Conservation (phyloP, 2,113 vertebrate species). For the Neogobius melanostomus region DNA sequence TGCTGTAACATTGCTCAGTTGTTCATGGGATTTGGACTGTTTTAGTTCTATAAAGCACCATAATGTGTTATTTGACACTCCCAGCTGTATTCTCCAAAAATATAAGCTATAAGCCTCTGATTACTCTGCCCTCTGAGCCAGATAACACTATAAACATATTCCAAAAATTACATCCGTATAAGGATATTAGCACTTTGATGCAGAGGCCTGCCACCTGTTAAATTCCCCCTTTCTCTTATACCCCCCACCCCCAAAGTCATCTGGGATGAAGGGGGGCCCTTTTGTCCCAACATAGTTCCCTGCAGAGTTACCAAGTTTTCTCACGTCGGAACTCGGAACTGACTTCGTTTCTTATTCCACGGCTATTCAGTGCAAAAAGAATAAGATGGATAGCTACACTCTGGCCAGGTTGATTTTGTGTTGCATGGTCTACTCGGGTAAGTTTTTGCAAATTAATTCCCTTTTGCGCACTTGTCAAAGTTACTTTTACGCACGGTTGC, state of each 20-base stretch:
- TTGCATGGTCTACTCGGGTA: slow-evolving; percentile 64
- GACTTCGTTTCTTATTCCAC: slow-evolving; percentile 45
- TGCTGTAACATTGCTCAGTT: slow-evolving; percentile 43
- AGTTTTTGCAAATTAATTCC: no score
- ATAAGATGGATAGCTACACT: slow-evolving; percentile 67
- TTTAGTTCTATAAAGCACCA: not conserved
- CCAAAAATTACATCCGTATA: no score
- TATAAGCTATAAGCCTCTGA: not conserved
- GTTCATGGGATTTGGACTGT: slow-evolving; percentile 25
- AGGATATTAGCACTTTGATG: slow-evolving; percentile 17
- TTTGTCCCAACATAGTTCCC: slow-evolving; percentile 76
- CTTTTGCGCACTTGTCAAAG: no score
- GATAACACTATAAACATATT: no score
- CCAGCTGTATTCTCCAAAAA: not conserved
- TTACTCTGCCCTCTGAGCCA: not conserved
- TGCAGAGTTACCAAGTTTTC: slow-evolving; percentile 76
- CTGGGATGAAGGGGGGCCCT: slow-evolving; percentile 71
- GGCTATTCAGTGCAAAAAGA: slow-evolving; percentile 45
- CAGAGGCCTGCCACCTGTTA: slow-evolving; percentile 58
- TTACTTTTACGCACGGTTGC: no score
- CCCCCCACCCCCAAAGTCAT: slow-evolving; percentile 64
- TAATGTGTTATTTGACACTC: not conserved
- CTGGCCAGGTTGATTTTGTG: slow-evolving; percentile 59
- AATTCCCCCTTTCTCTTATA: slow-evolving; percentile 57
- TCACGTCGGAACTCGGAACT: slow-evolving; percentile 63